phyloP scores from a whole-genome alignment of 2,888 invertebrate species.

The Machimus rusticus region DNA sequence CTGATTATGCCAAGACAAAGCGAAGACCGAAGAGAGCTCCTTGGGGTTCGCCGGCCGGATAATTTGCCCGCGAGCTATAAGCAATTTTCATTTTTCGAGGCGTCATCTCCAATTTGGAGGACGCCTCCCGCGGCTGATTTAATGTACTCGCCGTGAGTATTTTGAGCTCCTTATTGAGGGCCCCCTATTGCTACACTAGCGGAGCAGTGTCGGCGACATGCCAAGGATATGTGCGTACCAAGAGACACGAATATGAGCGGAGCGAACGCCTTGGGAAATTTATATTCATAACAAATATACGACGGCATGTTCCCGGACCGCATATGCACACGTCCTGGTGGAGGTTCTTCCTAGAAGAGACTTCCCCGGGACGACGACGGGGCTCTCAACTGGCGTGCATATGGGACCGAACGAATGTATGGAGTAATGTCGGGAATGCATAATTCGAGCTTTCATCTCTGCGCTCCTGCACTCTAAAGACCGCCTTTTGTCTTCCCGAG shows the following conservation, averaged over 20 bases:
- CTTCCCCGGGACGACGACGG: conserved; percentile 32
- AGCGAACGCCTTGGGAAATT: conserved; percentile 52
- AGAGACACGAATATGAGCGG: conserved; percentile 42
- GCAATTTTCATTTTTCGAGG: conserved; percentile 36
- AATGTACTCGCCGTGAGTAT: conserved; percentile 15
- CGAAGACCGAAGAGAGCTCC: background rate
- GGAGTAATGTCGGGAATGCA: conserved; percentile 15
- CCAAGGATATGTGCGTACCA: conserved; percentile 28
- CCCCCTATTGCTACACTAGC: background rate
- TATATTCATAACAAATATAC: conserved; percentile 53
- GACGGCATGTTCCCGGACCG: conserved; percentile 36
- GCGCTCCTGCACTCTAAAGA: background rate
- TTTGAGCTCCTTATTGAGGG: background rate
- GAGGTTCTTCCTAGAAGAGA: background rate
- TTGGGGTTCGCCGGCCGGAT: background rate
- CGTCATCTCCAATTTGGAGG: conserved; percentile 26
- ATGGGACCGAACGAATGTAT: conserved; percentile 29
- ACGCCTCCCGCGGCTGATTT: background rate
- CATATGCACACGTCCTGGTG: conserved; percentile 46
- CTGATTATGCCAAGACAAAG: conserved; percentile 23
- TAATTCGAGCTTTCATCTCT: conserved; percentile 19
- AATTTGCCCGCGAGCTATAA: background rate
- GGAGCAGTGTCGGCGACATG: background rate
- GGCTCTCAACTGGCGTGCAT: conserved; percentile 28
- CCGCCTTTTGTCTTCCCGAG: conserved; percentile 25